Evolutionary conservation across 2,888 invertebrate genomes (phyloP).

Genomic region (Camptogramma bilineatum): DNA sequence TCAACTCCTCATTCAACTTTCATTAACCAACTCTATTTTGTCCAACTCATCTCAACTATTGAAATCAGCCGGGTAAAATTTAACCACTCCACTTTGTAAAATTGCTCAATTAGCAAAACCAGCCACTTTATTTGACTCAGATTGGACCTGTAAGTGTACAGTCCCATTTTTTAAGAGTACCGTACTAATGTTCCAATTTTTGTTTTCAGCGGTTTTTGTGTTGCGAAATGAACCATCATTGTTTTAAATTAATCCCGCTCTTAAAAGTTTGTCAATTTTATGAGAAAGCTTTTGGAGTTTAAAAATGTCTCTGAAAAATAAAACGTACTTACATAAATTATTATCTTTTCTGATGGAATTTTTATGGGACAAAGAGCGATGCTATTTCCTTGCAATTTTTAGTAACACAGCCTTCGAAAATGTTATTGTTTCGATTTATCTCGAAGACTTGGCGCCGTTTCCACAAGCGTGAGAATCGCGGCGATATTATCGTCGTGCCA

Average conservation of each 20-base stretch:
- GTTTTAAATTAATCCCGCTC: constrained; percentile 2
- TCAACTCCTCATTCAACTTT: too few species aligned
- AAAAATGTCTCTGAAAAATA: neutral
- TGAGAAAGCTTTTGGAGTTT: neutral
- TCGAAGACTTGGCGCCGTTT: too few species aligned
- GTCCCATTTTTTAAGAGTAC: constrained; percentile 5
- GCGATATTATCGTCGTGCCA: too few species aligned
- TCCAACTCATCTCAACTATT: too few species aligned
- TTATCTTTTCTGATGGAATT: neutral
- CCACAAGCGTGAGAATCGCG: too few species aligned
- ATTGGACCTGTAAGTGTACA: neutral
- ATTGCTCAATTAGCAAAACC: too few species aligned
- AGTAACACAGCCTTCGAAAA: neutral
- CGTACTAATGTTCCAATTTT: constrained; percentile 23
- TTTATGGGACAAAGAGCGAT: neutral
- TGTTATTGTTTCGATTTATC: neutral
- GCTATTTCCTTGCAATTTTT: neutral
- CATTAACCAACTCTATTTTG: too few species aligned
- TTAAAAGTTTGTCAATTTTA: constrained; percentile 8
- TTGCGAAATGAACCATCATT: constrained; percentile 17
- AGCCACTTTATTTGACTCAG: too few species aligned
- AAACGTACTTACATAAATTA: neutral
- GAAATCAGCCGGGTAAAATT: too few species aligned
- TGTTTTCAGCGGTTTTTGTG: constrained; percentile 7
- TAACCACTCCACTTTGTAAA: too few species aligned